Base-by-base conservation (phyloP, 2,797 vertebrate species). In the Rhinella marina region DNA sequence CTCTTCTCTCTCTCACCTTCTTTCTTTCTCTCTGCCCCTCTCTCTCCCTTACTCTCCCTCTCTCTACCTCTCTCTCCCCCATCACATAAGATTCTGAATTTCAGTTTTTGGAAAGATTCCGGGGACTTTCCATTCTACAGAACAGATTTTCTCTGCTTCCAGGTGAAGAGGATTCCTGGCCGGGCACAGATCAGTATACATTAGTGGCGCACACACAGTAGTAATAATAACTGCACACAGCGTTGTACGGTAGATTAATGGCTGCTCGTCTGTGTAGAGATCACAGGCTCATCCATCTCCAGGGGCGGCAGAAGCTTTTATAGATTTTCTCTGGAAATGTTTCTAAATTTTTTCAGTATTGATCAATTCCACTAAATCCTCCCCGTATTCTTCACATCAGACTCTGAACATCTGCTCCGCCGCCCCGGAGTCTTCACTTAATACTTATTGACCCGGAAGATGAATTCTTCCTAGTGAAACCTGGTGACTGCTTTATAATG, bases 311-410 rank as follows among this genome's bases (percentile, higher is more conserved):
- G 48, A 6, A 19, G 9, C 1, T 0, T 52, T 54, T 54, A 77
- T 77, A 77, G 75, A 77, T 77, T 77, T 77, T 76, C 17, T 7
- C 50, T 25, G 75, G 48, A 77, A 77, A 77, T 54, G 75, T 54
- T 77, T 50, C 75, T 16, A 54, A 5, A 16, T 54, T 25, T 54
- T 25, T 52, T 77, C 41, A 54, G 75, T 54, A 54, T 54, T 77
- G 75, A 77, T 77, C 75, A n/a, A 54, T 77, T 77, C 48, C 21
- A 25, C 48, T 25, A 21, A 77, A 25, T 9, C 13, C 12, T 16
- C 21, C 48, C 4, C 17, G 1, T 2, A 25, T 54, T 52, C 72
- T n/a, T 25, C 75, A 25, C 75, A 77, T 77, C 16, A 77, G 23
- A 16, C 19, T 54, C 48, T 13, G 48, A 50, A 52, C 75, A 77